These are phyloP conservation scores for Hystrix brachyura DNA, from an alignment of 2,113 vertebrate genomes.

Conservation along the genomic window DNA sequence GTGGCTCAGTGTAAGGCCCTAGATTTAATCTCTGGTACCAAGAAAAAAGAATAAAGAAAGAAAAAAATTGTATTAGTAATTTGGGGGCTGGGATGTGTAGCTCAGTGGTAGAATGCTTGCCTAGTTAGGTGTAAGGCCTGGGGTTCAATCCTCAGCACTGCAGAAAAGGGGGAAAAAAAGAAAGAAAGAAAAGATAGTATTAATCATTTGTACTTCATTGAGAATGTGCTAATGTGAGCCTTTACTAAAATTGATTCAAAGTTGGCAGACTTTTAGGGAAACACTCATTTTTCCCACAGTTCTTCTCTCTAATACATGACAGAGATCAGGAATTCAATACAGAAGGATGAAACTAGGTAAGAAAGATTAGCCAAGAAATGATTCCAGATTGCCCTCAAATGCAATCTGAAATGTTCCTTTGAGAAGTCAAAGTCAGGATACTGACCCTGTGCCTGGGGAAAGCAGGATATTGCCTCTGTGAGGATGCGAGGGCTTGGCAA, in stretches of 20 bases:
- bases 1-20: not conserved
- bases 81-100: not conserved
- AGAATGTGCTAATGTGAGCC: not conserved
- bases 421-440: not conserved
- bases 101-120: not conserved
- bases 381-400: not conserved
- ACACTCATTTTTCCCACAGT: not conserved
- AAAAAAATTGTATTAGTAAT: not conserved
- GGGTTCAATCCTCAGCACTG: not conserved
- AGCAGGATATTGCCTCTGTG: not conserved
- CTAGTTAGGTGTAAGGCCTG: not conserved
- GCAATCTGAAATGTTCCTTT: not conserved
- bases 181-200: not conserved
- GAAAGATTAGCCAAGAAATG: not conserved
- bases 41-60: not conserved
- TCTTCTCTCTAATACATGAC: not conserved
- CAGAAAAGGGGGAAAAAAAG: not conserved
- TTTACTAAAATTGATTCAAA: not conserved
- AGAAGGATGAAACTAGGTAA: not conserved
- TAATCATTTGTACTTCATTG: not conserved
- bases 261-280: not conserved
- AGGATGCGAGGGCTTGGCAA: not conserved
- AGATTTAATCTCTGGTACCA: not conserved
- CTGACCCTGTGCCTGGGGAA: too few species aligned
- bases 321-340: not conserved